Evolutionary conservation across 2,797 vertebrate species (phyloP).

Genomic region (Chiroxiphia lanceolata): DNA sequence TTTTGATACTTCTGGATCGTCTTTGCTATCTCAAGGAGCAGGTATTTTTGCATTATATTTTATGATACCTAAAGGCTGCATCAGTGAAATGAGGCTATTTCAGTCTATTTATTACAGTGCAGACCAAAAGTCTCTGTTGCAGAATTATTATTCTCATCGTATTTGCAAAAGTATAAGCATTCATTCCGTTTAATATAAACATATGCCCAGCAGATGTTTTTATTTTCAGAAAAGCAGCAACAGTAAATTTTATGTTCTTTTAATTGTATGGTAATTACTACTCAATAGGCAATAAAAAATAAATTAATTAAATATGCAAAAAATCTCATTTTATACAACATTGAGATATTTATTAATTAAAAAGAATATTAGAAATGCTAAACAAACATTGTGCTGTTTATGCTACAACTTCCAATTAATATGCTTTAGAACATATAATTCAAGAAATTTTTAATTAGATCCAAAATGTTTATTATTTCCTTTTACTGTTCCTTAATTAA

Average conservation of each 20-base stretch:
- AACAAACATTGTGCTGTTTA: conserved; percentile 2
- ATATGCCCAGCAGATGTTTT: conserved; percentile 78
- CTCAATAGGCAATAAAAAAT: conserved; percentile 58
- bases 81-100: conserved; percentile 42
- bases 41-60: conserved; percentile 78
- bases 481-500: conserved; percentile 35
- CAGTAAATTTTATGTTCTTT: conserved; percentile 71
- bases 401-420: neutral
- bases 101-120: conserved; percentile 23
- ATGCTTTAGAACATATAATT: neutral
- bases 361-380: neutral
- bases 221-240: conserved; percentile 68
- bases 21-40: conserved; percentile 96
- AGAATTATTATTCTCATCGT: conserved; percentile 60
- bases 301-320: conserved; percentile 6
- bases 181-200: conserved; percentile 55
- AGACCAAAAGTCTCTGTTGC: conserved; percentile 7
- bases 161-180: conserved; percentile 59
- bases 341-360: conserved; percentile 17
- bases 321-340: neutral
- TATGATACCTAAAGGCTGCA: conserved; percentile 36
- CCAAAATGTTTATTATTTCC: neutral
- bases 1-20: conserved; percentile 93
- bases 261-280: conserved; percentile 76
- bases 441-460: neutral